These are phyloP conservation scores for Tetropium fuscum DNA, from an alignment of 2,888 invertebrate species.

Conservation along the genomic window DNA sequence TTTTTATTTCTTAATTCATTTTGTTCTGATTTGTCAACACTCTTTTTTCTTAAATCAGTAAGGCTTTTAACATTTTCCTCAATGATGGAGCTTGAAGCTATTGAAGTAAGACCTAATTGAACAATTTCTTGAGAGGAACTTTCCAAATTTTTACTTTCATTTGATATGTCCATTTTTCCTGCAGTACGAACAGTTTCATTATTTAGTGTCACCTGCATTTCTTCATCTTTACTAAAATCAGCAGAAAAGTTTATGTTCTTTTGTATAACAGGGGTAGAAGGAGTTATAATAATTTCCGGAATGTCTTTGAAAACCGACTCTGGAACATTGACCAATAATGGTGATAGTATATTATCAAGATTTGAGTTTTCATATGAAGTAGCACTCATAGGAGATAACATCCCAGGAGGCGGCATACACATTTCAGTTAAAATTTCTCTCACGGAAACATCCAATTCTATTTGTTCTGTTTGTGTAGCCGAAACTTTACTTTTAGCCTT, in stretches of 20 bases:
- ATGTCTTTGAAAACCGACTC: not conserved
- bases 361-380: slow-evolving; percentile 13
- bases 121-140: too few relatives aligned
- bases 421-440: slow-evolving; percentile 43
- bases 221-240: not conserved
- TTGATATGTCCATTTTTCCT: not conserved
- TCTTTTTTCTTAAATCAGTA: too few relatives aligned
- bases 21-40: too few relatives aligned
- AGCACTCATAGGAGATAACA: slow-evolving; percentile 35
- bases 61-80: too few relatives aligned
- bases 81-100: too few relatives aligned
- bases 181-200: not conserved
- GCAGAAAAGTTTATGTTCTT: not conserved
- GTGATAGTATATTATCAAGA: not conserved
- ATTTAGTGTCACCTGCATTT: not conserved
- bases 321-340: slow-evolving; percentile 1
- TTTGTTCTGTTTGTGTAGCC: slow-evolving; percentile 12
- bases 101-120: too few relatives aligned
- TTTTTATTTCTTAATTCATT: too few relatives aligned
- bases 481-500: slow-evolving; percentile 1
- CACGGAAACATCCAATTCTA: slow-evolving; percentile 24
- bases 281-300: slow-evolving; percentile 32
- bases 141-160: not conserved
- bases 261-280: slow-evolving; percentile 31
- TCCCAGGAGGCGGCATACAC: slow-evolving; percentile 26